Percentiles rank a stretch among this genome's conserved stretches.
Evolutionary conservation across 2,888 invertebrate genomes (phyloP).

Genomic region (Nemotelus nigrinus): DNA sequence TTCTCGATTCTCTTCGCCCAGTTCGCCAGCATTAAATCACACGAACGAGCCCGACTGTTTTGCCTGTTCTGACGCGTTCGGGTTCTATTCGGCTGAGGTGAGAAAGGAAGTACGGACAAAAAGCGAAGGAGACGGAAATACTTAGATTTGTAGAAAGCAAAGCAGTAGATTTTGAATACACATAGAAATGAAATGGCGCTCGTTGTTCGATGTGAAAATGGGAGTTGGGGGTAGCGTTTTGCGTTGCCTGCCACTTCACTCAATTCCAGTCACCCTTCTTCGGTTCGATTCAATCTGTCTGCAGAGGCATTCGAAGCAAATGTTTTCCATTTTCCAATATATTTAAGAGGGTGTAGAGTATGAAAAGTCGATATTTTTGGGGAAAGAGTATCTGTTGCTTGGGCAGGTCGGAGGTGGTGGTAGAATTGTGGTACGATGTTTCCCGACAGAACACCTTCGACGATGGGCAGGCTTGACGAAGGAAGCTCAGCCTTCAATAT

Average conservation of each 20-base stretch:
- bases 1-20: not conserved
- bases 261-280: not conserved
- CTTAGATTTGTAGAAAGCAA: slow-evolving; percentile 33
- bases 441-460: slow-evolving; percentile 29
- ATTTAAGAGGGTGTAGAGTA: slow-evolving; percentile 18
- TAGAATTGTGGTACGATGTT: not conserved
- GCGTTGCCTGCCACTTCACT: not conserved
- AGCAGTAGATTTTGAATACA: slow-evolving; percentile 21
- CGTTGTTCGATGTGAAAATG: slow-evolving; percentile 10
- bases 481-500: slow-evolving; percentile 49
- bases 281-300: slow-evolving; percentile 9
- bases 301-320: slow-evolving; percentile 11
- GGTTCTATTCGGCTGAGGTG: slow-evolving; percentile 18
- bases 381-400: not conserved
- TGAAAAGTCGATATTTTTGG: slow-evolving; percentile 38
- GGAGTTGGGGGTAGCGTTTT: slow-evolving; percentile 20
- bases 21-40: slow-evolving; percentile 15
- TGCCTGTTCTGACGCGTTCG: not conserved
- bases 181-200: slow-evolving; percentile 29
- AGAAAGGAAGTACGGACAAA: not conserved
- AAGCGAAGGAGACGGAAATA: slow-evolving; percentile 28
- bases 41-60: slow-evolving; percentile 9
- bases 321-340: slow-evolving; percentile 37
- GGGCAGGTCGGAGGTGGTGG: not conserved
- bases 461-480: slow-evolving; percentile 33